A percentile compares a stretch with the other conserved stretches of the same genome.
Conservation (phyloP, 2,888 invertebrate species). For the Steromphala cineraria region DNA sequence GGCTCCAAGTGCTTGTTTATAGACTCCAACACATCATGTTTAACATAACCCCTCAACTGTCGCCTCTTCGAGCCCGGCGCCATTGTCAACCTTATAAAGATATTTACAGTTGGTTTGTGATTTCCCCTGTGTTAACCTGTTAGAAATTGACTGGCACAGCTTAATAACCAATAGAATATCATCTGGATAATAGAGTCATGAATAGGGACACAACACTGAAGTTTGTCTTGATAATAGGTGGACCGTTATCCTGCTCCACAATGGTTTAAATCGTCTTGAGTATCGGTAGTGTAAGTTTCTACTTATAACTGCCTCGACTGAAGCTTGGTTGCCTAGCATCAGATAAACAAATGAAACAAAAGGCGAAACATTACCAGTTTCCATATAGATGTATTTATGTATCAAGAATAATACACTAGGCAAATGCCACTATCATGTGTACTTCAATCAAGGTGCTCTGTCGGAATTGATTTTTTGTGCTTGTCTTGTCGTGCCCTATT, state of each 20-base stretch:
- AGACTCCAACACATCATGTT: too few relatives aligned
- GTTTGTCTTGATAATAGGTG: not conserved
- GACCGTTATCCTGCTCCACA: not conserved
- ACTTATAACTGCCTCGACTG: not conserved
- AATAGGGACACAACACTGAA: not conserved
- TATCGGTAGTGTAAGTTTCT: not conserved
- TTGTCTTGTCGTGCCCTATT: too few relatives aligned
- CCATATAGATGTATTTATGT: slow-evolving; percentile 4
- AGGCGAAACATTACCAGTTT: not conserved
- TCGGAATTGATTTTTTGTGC: too few relatives aligned
- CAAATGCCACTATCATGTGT: not conserved
- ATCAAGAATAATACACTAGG: not conserved
- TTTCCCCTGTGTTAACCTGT: not conserved
- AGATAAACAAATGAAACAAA: not conserved
- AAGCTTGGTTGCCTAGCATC: not conserved
- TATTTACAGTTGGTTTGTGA: not conserved
- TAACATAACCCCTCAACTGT: too few relatives aligned
- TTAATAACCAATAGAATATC: not conserved
- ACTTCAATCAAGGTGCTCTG: too few relatives aligned
- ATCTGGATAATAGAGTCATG: not conserved
- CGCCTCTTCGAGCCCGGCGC: too few relatives aligned
- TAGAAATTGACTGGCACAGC: too few relatives aligned
- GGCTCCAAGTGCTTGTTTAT: too few relatives aligned
- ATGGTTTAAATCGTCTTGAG: not conserved
- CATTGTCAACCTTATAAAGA: not conserved